Conservation (phyloP, 2,797 vertebrate species). For the Aldrovandia affinis region DNA sequence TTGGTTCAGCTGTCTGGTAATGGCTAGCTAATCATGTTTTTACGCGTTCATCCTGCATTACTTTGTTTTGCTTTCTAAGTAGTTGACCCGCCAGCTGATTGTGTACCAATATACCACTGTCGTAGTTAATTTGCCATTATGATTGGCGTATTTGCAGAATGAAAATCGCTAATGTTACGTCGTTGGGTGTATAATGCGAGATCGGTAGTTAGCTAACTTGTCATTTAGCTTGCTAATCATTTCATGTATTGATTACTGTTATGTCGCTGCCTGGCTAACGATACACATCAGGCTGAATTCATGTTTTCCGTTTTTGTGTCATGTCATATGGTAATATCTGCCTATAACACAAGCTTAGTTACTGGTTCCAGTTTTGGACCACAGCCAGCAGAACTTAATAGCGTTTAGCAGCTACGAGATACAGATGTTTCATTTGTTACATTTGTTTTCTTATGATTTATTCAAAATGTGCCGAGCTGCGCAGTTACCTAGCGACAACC, state of each 20-base stretch:
- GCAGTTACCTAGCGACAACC: neutral
- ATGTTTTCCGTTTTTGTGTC: neutral
- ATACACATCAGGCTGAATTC: neutral
- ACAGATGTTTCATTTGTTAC: neutral
- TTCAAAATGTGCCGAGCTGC: neutral
- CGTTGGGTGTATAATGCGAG: neutral
- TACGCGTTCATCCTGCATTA: neutral
- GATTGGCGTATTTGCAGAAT: slow-evolving; percentile 2
- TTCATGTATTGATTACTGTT: neutral
- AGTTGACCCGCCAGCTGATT: neutral
- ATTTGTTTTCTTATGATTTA: neutral
- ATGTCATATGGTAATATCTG: neutral
- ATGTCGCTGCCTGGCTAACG: neutral
- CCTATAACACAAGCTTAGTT: neutral
- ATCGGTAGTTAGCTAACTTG: neutral
- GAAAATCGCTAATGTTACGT: neutral
- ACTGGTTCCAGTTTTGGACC: neutral
- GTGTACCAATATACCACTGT: neutral
- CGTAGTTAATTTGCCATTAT: neutral
- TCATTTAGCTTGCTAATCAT: neutral
- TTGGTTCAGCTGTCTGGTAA: neutral
- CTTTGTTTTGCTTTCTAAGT: neutral
- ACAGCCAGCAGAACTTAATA: neutral
- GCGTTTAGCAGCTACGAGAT: neutral
- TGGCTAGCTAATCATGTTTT: neutral